Percentiles rank a stretch among this genome's conserved stretches.
phyloP scores from a whole-genome alignment of 2,797 vertebrate genomes.

The Sciaenops ocellatus region DNA sequence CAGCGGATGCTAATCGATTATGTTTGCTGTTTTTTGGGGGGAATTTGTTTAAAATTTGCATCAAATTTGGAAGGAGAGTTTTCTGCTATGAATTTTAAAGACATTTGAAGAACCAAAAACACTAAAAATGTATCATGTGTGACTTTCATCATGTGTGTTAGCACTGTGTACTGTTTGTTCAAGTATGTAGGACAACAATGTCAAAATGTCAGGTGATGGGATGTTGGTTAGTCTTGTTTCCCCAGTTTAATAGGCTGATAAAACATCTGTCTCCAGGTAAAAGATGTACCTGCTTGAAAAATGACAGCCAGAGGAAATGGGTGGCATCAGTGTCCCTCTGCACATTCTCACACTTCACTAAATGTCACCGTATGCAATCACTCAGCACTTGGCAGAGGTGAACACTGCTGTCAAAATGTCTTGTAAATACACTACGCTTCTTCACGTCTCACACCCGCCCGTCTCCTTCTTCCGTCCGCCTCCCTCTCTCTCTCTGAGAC shows the following conservation, averaged over 20 bases:
- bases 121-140: background rate
- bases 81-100: background rate
- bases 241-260: background rate
- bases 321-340: background rate
- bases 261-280: background rate
- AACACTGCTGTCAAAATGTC: constrained; percentile 33
- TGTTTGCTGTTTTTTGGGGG: too few relatives aligned
- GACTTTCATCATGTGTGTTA: background rate
- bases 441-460: background rate
- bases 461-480: background rate
- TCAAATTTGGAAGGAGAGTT: too few relatives aligned
- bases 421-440: constrained; percentile 27
- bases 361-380: constrained; percentile 34
- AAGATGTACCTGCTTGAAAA: background rate
- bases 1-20: too few relatives aligned
- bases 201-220: background rate
- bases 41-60: too few relatives aligned
- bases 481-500: background rate
- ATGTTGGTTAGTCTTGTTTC: background rate
- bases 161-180: background rate
- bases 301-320: background rate
- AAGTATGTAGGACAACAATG: background rate
- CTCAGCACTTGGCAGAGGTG: constrained; percentile 23
- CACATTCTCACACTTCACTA: background rate
- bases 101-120: background rate